These are phyloP conservation scores for Melanerpes aurifrons DNA, from an alignment of 2,113 vertebrate species.

Conservation along the genomic window DNA sequence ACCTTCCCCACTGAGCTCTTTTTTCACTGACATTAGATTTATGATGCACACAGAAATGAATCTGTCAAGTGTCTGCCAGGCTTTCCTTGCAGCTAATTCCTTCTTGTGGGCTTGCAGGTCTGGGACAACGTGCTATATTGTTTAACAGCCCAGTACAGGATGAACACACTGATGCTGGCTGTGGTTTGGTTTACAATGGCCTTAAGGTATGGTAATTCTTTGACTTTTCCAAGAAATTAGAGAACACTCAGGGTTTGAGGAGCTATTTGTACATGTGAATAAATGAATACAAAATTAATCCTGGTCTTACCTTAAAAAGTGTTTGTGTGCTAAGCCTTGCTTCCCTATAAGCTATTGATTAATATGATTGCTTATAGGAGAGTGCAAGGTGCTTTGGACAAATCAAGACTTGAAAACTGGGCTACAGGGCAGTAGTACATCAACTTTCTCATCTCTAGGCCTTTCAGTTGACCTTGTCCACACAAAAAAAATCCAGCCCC, in stretches of 20 bases:
- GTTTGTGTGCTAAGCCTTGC: background rate
- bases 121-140: conserved; percentile 88
- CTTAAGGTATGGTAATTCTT: conserved; percentile 82
- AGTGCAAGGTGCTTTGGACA: background rate
- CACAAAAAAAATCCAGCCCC: background rate
- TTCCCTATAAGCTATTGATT: background rate
- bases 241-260: background rate
- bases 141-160: conserved; percentile 85
- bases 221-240: background rate
- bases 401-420: background rate
- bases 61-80: background rate
- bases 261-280: background rate
- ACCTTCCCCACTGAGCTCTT: background rate
- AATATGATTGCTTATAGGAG: background rate
- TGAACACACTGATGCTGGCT: conserved; percentile 91
- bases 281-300: background rate
- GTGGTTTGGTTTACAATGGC: conserved; percentile 97
- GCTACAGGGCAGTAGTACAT: background rate
- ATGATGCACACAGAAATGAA: background rate
- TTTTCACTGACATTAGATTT: background rate
- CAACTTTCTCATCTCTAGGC: background rate
- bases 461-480: background rate
- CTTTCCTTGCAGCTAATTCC: background rate
- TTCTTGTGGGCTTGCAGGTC: conserved; percentile 77
- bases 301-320: background rate